Base-by-base conservation (phyloP, 2,113 vertebrate genomes). In the Athene noctua region DNA sequence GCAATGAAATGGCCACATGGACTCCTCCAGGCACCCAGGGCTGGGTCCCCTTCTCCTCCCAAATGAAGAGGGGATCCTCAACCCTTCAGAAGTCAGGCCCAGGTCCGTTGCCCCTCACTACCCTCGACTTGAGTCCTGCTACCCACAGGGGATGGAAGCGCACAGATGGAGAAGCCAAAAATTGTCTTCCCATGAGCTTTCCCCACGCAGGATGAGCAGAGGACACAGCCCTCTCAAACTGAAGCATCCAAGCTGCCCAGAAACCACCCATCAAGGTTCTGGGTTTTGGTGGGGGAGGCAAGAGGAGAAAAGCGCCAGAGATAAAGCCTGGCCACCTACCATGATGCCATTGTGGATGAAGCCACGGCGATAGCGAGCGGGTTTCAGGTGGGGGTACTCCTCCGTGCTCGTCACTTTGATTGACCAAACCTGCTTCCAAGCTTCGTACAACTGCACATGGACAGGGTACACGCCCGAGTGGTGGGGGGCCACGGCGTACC, bases 351-450 rank as follows among this genome's bases (percentile, higher is more conserved):
- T 99, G 97, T 99, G 99, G 97, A 99, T 98, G 97, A 99, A 99
- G 92, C 99, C 99, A 0, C 99, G 98, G 46, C 99, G 98, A 95
- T 99, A 99, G 90, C 99, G 99, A 21, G 99, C 99, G 0, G 99
- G 99, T 98, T 99, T 99, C 95, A 99, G 98, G 96, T 99, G 99
- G 0, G 99, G 99, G 80, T 99, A 99, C 68, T 99, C 99, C 97
- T 99, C 99, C 0, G 99, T 99, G 98, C 99, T 99, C 12, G 99
- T 99, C 97, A 99, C 99, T 66, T 98, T 99, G 96, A 99, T 99
- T 49, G 97, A 98, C 99, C 99, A 99, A 63, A 99, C 99, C 90
- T 99, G 99, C 97, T 99, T 99, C 99, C 99, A 99, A 16, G 99
- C 99, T 52, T 99, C 99, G 0, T 99, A 99, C 65, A 99, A 97